A percentile compares a stretch with the other conserved stretches of the same genome.
Conservation (phyloP, 2,113 vertebrate genomes). For the Percina caprodes region DNA sequence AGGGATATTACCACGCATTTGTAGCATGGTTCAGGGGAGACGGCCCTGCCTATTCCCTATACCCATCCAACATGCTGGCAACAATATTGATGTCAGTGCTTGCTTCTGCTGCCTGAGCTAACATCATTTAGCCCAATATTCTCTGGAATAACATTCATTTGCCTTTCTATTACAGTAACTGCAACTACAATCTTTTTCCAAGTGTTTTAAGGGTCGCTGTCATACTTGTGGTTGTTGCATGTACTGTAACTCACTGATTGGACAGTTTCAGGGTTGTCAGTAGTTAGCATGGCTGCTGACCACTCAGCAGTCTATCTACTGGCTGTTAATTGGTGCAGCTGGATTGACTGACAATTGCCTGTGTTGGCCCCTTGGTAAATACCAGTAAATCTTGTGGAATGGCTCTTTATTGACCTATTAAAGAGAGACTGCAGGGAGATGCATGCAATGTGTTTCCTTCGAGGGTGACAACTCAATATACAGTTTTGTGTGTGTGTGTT, state of each 20-base stretch:
- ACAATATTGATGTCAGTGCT: too few relatives aligned
- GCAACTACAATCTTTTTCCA: background rate
- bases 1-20: too few relatives aligned
- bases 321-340: conserved; percentile 51
- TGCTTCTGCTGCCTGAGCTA: too few relatives aligned
- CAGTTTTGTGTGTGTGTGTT: conserved; percentile 4
- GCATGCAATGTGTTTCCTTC: conserved; percentile 31
- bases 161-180: background rate
- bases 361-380: conserved; percentile 57
- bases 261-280: background rate
- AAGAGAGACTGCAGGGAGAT: conserved; percentile 7
- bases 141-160: background rate
- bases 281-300: background rate
- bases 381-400: conserved; percentile 56
- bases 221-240: background rate
- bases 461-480: conserved; percentile 58
- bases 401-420: conserved; percentile 66
- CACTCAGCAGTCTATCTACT: conserved; percentile 52
- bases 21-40: too few relatives aligned
- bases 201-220: background rate
- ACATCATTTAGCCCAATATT: too few relatives aligned
- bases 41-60: too few relatives aligned
- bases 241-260: background rate
- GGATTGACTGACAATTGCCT: conserved; percentile 68
- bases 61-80: too few relatives aligned